These are phyloP conservation scores for Ophioderma brevispina DNA, from an alignment of 35 echinoderm and acorn worm species.

Conservation along the genomic window DNA sequence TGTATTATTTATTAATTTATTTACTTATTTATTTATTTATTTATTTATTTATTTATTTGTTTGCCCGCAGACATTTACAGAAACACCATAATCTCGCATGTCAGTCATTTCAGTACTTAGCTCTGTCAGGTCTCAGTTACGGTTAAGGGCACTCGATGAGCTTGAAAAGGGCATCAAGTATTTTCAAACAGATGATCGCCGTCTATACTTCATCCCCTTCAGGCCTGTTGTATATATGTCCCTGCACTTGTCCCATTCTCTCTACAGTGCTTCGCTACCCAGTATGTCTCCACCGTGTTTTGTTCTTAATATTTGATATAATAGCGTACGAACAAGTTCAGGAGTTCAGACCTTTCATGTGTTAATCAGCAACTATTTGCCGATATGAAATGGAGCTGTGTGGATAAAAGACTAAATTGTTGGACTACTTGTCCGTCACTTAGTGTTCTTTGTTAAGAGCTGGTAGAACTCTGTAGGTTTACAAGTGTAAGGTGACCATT, in stretches of 20 bases:
- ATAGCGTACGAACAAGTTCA: not conserved
- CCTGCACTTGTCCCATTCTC: not conserved
- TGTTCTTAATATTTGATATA: not conserved
- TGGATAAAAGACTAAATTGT: not conserved
- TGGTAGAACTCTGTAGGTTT: not conserved
- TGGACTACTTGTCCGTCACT: not conserved
- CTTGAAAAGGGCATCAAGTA: not conserved
- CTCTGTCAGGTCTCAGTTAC: not conserved
- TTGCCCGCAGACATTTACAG: too few species aligned
- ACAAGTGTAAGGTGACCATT: not conserved
- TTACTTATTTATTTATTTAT: too few species aligned
- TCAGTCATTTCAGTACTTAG: not conserved
- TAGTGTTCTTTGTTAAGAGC: not conserved
- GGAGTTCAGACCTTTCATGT: not conserved
- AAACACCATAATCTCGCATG: too few species aligned
- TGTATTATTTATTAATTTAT: too few species aligned
- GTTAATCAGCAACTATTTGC: not conserved
- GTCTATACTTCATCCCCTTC: not conserved
- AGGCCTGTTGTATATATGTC: not conserved
- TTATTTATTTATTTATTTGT: too few species aligned
- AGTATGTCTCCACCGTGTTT: not conserved
- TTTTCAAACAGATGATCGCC: not conserved
- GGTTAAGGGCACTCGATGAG: not conserved
- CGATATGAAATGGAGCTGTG: not conserved
- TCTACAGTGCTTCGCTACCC: not conserved